Evolutionary conservation across 1,140 invertebrate species (phyloP), one percentile per base, ranked within the genome.

Genomic region (Leptopilina boulardi): DNA sequence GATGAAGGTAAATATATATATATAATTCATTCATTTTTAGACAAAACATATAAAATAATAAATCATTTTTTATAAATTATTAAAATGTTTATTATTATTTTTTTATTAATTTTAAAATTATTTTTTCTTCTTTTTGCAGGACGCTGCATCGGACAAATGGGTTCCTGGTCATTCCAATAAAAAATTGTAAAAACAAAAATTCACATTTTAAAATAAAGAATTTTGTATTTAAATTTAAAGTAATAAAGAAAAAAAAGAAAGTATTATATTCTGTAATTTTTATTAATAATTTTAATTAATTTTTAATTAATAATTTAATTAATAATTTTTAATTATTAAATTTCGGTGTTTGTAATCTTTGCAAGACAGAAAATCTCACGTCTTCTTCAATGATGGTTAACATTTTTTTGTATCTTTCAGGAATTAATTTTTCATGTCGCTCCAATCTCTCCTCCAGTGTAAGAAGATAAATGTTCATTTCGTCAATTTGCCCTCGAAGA

Each of bases 121-220:
- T 38, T 71, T 18, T 0, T 30, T 30, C n/a, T 76, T 83, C 82
- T 6, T 74, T 79, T 91, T 89, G 38, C 73, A 93, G 92, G 95
- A 70, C 93, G 93, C 73, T 95, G 94, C 82, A 94, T 95, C 82
- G 94, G 94, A 78, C 94, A 94, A 91, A 94, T 94, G 94, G 94
- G 94, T 80, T 95, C 94, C 75, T 94, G 94, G 94, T 94, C 94
- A 38, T 94, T 95, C 90, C 89, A 90, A 79, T 91, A 84, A 87
- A 71, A 41, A 72, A n/a, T 74, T 77, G 78, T 80, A 82, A 77
- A 79, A 75, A 76, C 5, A 38, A 18, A 74, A 76, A 79, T 73
- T 44, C 41, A 44, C 23, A 30, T 38, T 74, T 30, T 41, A 56
- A 75, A 72, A 71, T 71, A 71, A 71, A 74, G 66, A 59, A 5